These are phyloP conservation scores for Rhizoglyphus robini DNA, from an alignment of 1,140 invertebrate genomes.

Conservation along the genomic window DNA sequence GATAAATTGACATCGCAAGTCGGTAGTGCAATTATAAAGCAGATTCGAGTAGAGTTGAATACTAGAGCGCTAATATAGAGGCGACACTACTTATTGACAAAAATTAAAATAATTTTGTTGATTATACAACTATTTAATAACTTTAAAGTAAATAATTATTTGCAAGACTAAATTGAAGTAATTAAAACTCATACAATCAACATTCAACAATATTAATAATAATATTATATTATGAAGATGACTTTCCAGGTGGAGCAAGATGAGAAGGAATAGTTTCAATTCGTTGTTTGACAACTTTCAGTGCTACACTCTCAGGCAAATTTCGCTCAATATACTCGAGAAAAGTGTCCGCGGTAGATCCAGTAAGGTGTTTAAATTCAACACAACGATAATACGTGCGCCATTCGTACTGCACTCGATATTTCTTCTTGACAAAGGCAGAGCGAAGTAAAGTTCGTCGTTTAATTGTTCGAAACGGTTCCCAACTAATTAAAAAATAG, in stretches of 20 bases:
- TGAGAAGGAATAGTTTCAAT: constrained; percentile 20
- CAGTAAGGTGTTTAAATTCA: constrained; percentile 57
- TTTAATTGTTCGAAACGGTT: constrained; percentile 53
- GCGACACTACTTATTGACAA: no score
- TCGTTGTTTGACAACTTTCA: constrained; percentile 73
- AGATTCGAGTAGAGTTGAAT: no score
- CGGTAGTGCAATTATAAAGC: no score
- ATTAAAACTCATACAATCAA: no score
- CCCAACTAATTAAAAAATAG: constrained; percentile 44
- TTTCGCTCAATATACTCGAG: constrained; percentile 93
- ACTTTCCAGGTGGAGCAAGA: constrained; percentile 7
- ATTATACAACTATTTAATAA: no score
- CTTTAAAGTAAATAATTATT: no score
- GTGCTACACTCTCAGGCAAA: constrained; percentile 86
- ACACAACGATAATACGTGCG: constrained; percentile 80
- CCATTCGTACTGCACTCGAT: constrained; percentile 87
- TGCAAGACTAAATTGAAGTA: no score
- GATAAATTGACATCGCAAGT: no score
- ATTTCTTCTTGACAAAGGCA: constrained; percentile 81
- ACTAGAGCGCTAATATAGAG: no score
- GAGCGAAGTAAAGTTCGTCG: constrained; percentile 68
- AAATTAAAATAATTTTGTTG: no score
- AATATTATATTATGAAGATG: no score
- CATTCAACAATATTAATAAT: no score
- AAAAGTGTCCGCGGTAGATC: constrained; percentile 86